Evolutionary conservation across 2,888 invertebrate genomes (phyloP), one percentile per base, ranked within the genome.

Genomic region (Campoplex capitator): DNA sequence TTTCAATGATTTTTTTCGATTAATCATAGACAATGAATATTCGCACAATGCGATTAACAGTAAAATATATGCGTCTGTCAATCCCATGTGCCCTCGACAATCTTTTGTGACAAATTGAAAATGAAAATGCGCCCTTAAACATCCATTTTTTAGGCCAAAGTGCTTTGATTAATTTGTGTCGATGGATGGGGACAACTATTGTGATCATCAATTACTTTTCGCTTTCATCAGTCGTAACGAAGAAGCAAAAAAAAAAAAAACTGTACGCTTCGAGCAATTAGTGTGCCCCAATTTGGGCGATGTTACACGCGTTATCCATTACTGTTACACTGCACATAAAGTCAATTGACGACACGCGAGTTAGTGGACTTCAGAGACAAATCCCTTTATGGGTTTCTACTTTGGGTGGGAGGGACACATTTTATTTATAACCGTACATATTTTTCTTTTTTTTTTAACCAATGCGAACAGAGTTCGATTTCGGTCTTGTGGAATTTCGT

Each of bases 231-330:
- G 35, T 54, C 71, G 70, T 65, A 65, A 80, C 65, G 68, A 35
- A 68, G 78, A 48, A 71, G 56, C 77, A 58, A 73, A 80, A 77
- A 85, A 80, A 77, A 85, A 87, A 77, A 23, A 23, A 87, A 77
- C 76, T 75, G 71, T 83, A 89, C 76, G 82, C 83, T 68, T 84
- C 73, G 75, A 80, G 81, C 86, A 88, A 88, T 89, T 88, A 87
- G 84, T 75, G 74, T 78, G 77, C 74, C 82, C 81, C 87, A 89
- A 88, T 87, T 87, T 86, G 73, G 82, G 74, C 70, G 65, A 86
- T 83, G 85, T 84, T 82, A 88, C 88, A 86, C 74, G 87, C 83
- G 86, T 89, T 88, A 81, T 89, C 87, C 88, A 87, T 89, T 87
- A 87, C 73, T 87, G 87, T 88, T 89, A 86, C 68, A 23, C 78